Evolutionary conservation across 2,888 invertebrate species (phyloP).

Genomic region (Resseliella maxima): DNA sequence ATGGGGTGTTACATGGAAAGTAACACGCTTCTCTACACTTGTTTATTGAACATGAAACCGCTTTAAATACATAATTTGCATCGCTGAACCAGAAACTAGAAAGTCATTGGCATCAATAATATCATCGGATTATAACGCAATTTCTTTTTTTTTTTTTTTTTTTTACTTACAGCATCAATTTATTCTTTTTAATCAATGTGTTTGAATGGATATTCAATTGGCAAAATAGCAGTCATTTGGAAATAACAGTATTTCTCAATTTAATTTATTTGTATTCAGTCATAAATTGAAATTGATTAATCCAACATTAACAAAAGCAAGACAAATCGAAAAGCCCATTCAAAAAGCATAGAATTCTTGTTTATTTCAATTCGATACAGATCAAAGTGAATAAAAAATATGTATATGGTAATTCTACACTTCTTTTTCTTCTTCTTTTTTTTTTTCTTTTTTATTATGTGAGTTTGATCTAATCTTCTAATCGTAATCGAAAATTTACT

Average conservation of each 20-base stretch:
- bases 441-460: background rate
- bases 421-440: background rate
- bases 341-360: background rate
- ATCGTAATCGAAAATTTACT: slow-evolving; percentile 20
- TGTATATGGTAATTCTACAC: background rate
- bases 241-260: background rate
- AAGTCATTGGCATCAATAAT: background rate
- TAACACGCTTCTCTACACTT: background rate
- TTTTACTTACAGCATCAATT: background rate
- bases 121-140: background rate
- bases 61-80: too few species aligned
- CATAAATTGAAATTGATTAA: background rate
- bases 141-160: background rate
- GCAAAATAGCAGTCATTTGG: background rate
- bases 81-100: background rate
- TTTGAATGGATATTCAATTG: too few species aligned
- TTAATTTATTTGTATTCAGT: background rate
- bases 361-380: background rate
- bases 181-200: background rate
- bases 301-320: background rate
- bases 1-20: background rate
- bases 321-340: background rate
- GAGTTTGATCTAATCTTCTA: background rate
- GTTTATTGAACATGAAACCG: background rate
- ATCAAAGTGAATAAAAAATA: background rate